Percentiles rank a stretch among this genome's conserved stretches.
These are phyloP conservation scores for Ligdia adustata DNA, from an alignment of 2,888 invertebrate genomes.

Conservation along the genomic window DNA sequence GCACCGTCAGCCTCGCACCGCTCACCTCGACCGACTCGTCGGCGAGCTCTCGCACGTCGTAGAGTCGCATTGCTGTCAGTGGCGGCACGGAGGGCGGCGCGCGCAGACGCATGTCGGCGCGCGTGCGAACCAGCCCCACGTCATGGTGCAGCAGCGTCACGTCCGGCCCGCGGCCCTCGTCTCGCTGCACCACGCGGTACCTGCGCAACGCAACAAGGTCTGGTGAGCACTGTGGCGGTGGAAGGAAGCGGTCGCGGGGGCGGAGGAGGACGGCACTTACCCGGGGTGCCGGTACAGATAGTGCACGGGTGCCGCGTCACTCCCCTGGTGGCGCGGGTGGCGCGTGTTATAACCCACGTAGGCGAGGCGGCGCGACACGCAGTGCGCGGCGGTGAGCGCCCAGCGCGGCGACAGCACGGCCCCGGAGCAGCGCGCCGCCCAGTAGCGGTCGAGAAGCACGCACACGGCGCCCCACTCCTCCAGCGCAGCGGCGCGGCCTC, in stretches of 20 bases:
- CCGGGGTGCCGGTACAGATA: conserved; percentile 64
- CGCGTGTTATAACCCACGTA: conserved; percentile 65
- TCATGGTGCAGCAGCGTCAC: conserved; percentile 69
- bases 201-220: conserved; percentile 45
- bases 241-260: background rate
- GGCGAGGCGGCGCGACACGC: conserved; percentile 54
- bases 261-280: conserved; percentile 37
- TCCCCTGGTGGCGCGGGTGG: conserved; percentile 43
- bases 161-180: conserved; percentile 60
- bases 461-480: conserved; percentile 51
- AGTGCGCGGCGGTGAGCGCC: conserved; percentile 74
- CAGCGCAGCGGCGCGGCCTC: conserved; percentile 50
- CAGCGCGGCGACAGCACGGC: conserved; percentile 60
- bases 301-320: conserved; percentile 50
- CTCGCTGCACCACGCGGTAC: conserved; percentile 56
- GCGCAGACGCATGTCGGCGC: conserved; percentile 47
- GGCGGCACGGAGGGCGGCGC: conserved; percentile 30
- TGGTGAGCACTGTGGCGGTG: background rate
- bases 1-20: background rate
- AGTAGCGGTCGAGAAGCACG: conserved; percentile 62
- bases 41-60: conserved; percentile 45
- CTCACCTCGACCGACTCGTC: conserved; percentile 51
- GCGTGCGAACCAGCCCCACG: conserved; percentile 68
- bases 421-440: conserved; percentile 61
- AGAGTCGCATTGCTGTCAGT: conserved; percentile 40